Percentiles rank a stretch among this genome's conserved stretches.
Evolutionary conservation across 2,797 vertebrate genomes (phyloP).

Genomic region (Dipus sagitta): DNA sequence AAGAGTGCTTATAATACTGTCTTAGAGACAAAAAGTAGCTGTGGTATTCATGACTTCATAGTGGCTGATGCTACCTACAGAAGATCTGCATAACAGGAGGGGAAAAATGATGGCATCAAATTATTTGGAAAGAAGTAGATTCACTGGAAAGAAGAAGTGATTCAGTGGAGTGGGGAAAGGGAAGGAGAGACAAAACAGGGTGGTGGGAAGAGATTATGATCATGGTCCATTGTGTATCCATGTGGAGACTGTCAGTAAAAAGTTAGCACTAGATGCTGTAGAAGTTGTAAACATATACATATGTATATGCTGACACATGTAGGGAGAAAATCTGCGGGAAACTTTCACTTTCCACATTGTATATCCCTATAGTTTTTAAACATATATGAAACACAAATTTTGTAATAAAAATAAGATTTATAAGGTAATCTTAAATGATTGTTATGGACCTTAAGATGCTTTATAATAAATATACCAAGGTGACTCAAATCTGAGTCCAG

Average conservation of each 20-base stretch:
- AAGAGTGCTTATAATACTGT: too few relatives aligned
- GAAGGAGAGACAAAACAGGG: too few relatives aligned
- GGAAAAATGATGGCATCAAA: too few relatives aligned
- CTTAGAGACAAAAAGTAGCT: too few relatives aligned
- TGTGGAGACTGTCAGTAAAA: neutral
- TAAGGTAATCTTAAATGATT: slow-evolving; percentile 71
- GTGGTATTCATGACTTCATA: too few relatives aligned
- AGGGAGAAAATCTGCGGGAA: neutral
- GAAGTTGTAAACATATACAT: neutral
- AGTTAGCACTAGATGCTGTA: neutral
- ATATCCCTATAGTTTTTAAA: slow-evolving; percentile 34
- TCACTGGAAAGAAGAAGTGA: too few relatives aligned
- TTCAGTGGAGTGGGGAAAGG: too few relatives aligned
- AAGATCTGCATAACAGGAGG: too few relatives aligned
- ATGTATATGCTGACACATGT: neutral
- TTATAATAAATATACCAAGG: neutral
- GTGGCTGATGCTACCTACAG: too few relatives aligned
- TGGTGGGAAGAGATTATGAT: too few relatives aligned
- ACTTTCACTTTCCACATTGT: slow-evolving; percentile 24
- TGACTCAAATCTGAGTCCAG: slow-evolving; percentile 23
- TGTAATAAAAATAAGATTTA: slow-evolving; percentile 67
- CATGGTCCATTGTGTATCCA: too few relatives aligned
- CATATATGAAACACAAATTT: slow-evolving; percentile 16
- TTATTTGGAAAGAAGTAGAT: too few relatives aligned
- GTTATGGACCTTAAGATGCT: slow-evolving; percentile 11